Evolutionary conservation across 2,888 invertebrate species (phyloP).

Genomic region (Tubulanus polymorphus): DNA sequence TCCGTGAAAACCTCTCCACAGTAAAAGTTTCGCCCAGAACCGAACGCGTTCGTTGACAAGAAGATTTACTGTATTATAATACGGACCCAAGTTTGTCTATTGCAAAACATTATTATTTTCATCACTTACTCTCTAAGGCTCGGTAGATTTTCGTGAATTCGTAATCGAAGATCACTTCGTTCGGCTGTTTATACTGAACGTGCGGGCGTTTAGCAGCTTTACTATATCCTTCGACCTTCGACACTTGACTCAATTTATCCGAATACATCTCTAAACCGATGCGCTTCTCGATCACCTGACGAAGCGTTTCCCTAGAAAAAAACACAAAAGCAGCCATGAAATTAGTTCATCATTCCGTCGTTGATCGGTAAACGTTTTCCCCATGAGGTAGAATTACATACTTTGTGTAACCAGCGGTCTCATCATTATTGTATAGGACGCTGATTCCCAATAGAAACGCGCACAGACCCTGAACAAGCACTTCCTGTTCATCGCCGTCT

Average conservation of each 20-base stretch:
- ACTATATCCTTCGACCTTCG: slow-evolving; percentile 85
- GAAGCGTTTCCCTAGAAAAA: slow-evolving; percentile 63
- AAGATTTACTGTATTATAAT: no score
- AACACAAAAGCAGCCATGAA: neutral
- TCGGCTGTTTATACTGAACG: slow-evolving; percentile 68
- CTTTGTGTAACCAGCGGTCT: slow-evolving; percentile 42
- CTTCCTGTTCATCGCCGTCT: slow-evolving; percentile 89
- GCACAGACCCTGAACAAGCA: slow-evolving; percentile 79
- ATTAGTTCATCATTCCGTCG: neutral
- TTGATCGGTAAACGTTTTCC: neutral
- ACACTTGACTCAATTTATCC: slow-evolving; percentile 79
- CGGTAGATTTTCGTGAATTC: slow-evolving; percentile 93
- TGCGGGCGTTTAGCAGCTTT: slow-evolving; percentile 92
- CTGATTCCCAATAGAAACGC: slow-evolving; percentile 92
- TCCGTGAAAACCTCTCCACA: neutral
- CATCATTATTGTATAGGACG: slow-evolving; percentile 57
- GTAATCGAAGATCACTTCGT: slow-evolving; percentile 84
- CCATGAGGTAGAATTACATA: slow-evolving; percentile 20
- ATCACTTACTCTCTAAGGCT: slow-evolving; percentile 53
- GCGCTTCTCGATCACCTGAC: slow-evolving; percentile 79
- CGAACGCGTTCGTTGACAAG: no score
- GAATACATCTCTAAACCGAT: slow-evolving; percentile 82
- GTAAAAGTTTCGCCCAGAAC: no score
- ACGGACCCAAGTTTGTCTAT: no score
- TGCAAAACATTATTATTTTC: no score